These are phyloP conservation scores for Paracentrotus lividus DNA, from an alignment of 53 echinoderm and acorn worm species.

Conservation along the genomic window DNA sequence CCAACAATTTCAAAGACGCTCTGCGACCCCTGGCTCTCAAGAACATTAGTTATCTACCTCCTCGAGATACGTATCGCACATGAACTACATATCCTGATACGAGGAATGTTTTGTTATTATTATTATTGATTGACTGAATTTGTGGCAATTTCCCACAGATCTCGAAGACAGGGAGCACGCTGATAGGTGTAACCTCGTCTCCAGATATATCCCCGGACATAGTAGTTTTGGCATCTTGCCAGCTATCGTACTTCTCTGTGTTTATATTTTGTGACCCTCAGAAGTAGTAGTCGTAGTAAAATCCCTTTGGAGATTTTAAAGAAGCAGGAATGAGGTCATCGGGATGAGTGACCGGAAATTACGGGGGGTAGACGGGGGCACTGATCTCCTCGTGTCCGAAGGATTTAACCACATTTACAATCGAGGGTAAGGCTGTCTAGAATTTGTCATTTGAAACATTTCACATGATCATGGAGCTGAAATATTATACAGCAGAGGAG, in stretches of 20 bases:
- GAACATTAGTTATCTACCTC: no score
- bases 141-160: slow-evolving; percentile 27
- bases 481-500: neutral
- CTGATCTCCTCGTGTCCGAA: neutral
- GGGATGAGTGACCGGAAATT: slow-evolving; percentile 35
- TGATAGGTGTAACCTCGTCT: neutral
- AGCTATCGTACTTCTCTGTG: neutral
- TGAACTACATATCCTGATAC: neutral
- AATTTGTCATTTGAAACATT: neutral
- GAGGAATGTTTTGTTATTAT: slow-evolving; percentile 8
- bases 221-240: neutral
- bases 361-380: neutral
- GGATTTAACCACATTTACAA: neutral
- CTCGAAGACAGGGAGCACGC: neutral
- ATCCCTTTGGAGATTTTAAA: neutral
- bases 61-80: no score
- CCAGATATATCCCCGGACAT: neutral
- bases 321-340: slow-evolving; percentile 37
- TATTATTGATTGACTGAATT: neutral
- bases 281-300: slow-evolving; percentile 13
- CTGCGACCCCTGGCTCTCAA: no score
- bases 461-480: neutral
- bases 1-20: no score
- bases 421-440: neutral
- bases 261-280: slow-evolving; percentile 49